Evolutionary conservation across 2,113 vertebrate species (phyloP), one percentile per base, ranked within the genome.

Genomic region (Mugil cephalus): DNA sequence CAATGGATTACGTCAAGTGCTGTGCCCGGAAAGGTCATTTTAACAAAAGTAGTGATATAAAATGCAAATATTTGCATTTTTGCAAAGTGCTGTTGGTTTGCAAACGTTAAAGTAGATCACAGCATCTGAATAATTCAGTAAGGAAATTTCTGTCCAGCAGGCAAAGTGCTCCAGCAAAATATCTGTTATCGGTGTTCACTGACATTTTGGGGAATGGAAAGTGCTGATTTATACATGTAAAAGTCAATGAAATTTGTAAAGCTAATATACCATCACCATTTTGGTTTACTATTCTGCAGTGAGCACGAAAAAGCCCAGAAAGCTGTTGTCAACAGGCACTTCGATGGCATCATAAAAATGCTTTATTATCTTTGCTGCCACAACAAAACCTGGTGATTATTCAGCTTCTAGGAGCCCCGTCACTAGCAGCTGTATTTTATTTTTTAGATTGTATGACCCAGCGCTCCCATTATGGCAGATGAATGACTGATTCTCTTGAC

Each of bases 321-420:
- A 75, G 30, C 50, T 82, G 56, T 78, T 70, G 80, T 61, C 74
- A 90, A 86, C 53, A 50, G 75, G 39, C 15, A 2, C 69, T 83
- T 84, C 87, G 79, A 87, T 35, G 19, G 35, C 42, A 12, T 59
- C 58, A 75, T 85, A 81, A 83, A 87, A 83, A 69, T 84, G 52
- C 48, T 88, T 88, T 84, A 91, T 90, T 84, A 53, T 85, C 39
- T 85, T 59, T 63, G 52, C 77, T 80, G 76, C 77, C 76, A 82
- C 58, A 87, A 89, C 84, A 89, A 79, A 87, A 83, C 82, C 58
- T 46, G 58, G 53, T 85, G 82, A 90, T 90, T 73, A 83, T 85
- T 86, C 85, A 82, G 75, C 78, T 77, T 87, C 65, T n/a, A 64
- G 69, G 75, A 86, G 74, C 61, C 68, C 62, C 83, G 78, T 86